phyloP scores from a whole-genome alignment of 35 echinoderm and acorn worm genomes.

The Anneissia japonica region DNA sequence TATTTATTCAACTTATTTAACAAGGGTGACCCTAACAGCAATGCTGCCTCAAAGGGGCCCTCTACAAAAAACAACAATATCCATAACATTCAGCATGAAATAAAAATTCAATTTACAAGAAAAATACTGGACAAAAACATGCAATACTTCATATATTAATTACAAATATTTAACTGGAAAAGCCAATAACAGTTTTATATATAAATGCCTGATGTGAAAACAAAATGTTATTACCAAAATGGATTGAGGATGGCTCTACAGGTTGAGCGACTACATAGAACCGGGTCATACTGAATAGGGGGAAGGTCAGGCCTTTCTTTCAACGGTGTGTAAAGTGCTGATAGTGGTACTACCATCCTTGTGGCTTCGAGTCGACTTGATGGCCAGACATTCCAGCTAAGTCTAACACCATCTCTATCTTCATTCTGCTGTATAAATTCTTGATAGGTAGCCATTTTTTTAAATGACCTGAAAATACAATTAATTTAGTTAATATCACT shows the following conservation, averaged over 20 bases:
- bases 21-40: too few species aligned
- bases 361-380: slow-evolving; percentile 91
- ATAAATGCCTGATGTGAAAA: too few species aligned
- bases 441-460: slow-evolving; percentile 21
- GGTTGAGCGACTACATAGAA: slow-evolving; percentile 78
- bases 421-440: slow-evolving; percentile 90
- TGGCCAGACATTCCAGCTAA: slow-evolving; percentile 97
- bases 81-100: neutral
- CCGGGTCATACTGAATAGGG: slow-evolving; percentile 96
- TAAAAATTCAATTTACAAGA: too few species aligned
- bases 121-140: neutral
- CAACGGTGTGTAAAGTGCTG: slow-evolving; percentile 82
- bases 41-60: too few species aligned
- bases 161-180: too few species aligned
- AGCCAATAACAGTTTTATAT: too few species aligned
- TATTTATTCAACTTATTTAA: too few species aligned
- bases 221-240: slow-evolving; percentile 92
- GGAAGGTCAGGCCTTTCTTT: slow-evolving; percentile 92
- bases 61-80: too few species aligned
- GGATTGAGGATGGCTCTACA: slow-evolving; percentile 96
- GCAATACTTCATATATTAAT: neutral
- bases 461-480: too few species aligned
- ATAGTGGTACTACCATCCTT: slow-evolving; percentile 89
- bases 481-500: too few species aligned
- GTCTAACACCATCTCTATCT: slow-evolving; percentile 78